Evolutionary conservation across 1,140 invertebrate species (phyloP).

Genomic region (Psilanteris sp.): DNA sequence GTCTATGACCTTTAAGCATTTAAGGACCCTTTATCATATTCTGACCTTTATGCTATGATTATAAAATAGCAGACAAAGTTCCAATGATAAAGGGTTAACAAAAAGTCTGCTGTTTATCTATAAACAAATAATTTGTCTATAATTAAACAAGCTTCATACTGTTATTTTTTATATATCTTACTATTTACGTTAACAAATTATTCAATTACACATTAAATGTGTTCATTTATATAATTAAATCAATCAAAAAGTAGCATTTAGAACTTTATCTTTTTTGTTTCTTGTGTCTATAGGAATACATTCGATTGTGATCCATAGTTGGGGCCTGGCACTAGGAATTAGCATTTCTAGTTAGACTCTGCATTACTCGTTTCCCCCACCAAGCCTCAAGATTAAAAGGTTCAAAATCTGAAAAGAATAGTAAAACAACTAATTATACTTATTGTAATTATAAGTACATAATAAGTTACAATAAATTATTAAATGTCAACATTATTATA

Average conservation of each 20-base stretch:
- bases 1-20: too few relatives aligned
- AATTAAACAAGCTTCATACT: too few relatives aligned
- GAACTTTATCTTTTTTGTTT: conserved; percentile 72
- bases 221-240: conserved; percentile 17
- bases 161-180: neutral
- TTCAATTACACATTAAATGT: conserved; percentile 5
- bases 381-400: conserved; percentile 83
- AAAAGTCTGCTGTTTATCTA: too few relatives aligned
- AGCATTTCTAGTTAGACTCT: conserved; percentile 77
- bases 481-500: too few relatives aligned
- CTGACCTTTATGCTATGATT: too few relatives aligned
- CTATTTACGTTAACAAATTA: too few relatives aligned
- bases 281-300: conserved; percentile 76
- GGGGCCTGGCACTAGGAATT: conserved; percentile 78
- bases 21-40: too few relatives aligned
- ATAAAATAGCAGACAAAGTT: too few relatives aligned
- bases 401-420: conserved; percentile 80
- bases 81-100: too few relatives aligned
- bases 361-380: conserved; percentile 82
- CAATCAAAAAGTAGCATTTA: neutral
- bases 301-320: conserved; percentile 71
- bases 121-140: too few relatives aligned
- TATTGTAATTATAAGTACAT: too few relatives aligned
- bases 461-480: too few relatives aligned
- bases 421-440: conserved; percentile 10